Evolutionary conservation across 2,797 vertebrate species (phyloP), one percentile per base, ranked within the genome.

Genomic region (Cyclopterus lumpus): DNA sequence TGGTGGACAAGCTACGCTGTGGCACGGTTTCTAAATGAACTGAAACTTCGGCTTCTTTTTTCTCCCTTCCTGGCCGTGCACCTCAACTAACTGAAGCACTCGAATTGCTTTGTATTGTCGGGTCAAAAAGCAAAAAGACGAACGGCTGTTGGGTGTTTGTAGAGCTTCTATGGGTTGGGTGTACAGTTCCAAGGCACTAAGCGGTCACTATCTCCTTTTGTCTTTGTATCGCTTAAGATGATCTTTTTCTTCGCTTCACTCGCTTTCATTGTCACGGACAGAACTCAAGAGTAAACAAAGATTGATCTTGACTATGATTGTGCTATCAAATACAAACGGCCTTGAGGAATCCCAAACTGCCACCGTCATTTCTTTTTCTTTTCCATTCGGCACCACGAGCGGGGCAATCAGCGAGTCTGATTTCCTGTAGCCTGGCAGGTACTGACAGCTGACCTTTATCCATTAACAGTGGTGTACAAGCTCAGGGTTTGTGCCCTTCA

Each of bases 371-470:
- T 57, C 8, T 10, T 63, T 34, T 70, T 71, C 59, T 28, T 49
- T 54, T 22, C 53, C 53, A 34, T 77, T 48, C 26, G 30, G 28
- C 38, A 64, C 10, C 18, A 67, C 62, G 64, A 65, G 51, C n/a
- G 26, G 40, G 2, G 40, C 59, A 77, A 72, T 66, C 53, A 63
- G 71, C 67, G 64, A 77, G 69, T 54, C 57, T 54, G 74, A 73
- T 81, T 81, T 89, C 49, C 61, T 76, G 80, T 63, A 68, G 68
- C 73, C 61, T 82, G 75, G 62, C 81, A 86, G 73, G 74, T 80
- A 57, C 69, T 84, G 85, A 83, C 82, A 81, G 84, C 40, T 86
- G 86, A 88, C 88, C 87, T 92, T 90, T 89, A 24, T 71, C 77
- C 70, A 81, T 88, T 85, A 88, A 71, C 84, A 64, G 75, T 73